phyloP scores from a whole-genome alignment of 2,888 invertebrate genomes.

The Leptothorax acervorum region DNA sequence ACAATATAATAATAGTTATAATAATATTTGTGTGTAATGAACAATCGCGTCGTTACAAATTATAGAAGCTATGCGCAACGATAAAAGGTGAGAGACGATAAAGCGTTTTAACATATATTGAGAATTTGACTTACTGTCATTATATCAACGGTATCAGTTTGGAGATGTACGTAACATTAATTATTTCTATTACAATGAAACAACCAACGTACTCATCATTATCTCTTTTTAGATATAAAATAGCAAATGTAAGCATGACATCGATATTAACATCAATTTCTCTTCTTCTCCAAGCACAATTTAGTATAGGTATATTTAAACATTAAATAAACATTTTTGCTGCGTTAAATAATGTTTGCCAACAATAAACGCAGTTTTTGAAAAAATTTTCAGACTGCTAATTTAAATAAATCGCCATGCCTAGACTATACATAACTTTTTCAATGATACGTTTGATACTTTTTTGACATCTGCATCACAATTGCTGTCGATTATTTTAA shows the following conservation, averaged over 20 bases:
- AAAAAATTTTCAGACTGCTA: background rate
- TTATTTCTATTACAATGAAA: constrained; percentile 2
- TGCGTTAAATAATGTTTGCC: background rate
- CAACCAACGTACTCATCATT: background rate
- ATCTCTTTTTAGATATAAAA: background rate
- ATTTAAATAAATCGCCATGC: background rate
- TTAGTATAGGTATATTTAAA: background rate
- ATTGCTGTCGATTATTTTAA: constrained; percentile 7
- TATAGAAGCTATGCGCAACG: background rate
- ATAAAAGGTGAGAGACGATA: background rate
- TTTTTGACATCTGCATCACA: constrained; percentile 7
- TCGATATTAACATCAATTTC: background rate
- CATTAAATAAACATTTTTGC: background rate
- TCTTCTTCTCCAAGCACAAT: background rate
- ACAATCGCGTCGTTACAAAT: background rate
- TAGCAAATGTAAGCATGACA: background rate
- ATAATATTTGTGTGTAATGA: background rate
- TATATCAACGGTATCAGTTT: constrained; percentile 8
- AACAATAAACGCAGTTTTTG: background rate
- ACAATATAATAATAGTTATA: background rate
- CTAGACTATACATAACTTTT: background rate
- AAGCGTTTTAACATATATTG: background rate
- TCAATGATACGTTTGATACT: background rate
- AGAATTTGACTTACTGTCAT: background rate
- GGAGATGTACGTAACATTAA: background rate